phyloP scores from a whole-genome alignment of 1,140 invertebrate species.

The Eriocheir sinensis region DNA sequence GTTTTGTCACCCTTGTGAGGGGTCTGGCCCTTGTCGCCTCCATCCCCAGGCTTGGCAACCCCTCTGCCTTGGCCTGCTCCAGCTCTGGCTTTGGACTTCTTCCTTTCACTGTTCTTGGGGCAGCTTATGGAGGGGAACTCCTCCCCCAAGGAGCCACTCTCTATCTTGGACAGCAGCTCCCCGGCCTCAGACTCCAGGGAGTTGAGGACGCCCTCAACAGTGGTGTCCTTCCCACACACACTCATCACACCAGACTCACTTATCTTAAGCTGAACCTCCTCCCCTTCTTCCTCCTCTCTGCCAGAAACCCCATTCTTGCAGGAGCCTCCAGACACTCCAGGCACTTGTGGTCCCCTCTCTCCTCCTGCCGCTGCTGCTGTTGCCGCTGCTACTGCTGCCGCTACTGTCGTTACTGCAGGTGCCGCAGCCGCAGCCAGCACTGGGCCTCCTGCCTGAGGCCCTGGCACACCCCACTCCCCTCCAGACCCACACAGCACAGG shows the following conservation, averaged over 20 bases:
- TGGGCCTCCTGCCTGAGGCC: slow-evolving; percentile 11
- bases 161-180: slow-evolving; percentile 73
- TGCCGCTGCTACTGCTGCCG: neutral
- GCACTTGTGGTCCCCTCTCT: slow-evolving; percentile 46
- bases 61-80: neutral
- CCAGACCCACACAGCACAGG: slow-evolving; percentile 60
- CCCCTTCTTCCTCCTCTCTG: slow-evolving; percentile 81
- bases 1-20: neutral
- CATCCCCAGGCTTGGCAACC: neutral
- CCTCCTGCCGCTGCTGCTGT: neutral
- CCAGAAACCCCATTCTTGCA: slow-evolving; percentile 49
- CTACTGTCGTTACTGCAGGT: too few relatives aligned
- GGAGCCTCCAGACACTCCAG: slow-evolving; percentile 40
- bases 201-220: slow-evolving; percentile 73
- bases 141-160: slow-evolving; percentile 72
- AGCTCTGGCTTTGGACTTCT: slow-evolving; percentile 48
- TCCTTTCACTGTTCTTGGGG: slow-evolving; percentile 39
- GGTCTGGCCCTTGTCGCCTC: neutral
- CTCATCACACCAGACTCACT: slow-evolving; percentile 88
- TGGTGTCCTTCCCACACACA: slow-evolving; percentile 80
- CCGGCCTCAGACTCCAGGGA: slow-evolving; percentile 66
- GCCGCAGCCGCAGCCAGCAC: neutral
- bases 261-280: slow-evolving; percentile 87
- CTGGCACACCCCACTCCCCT: slow-evolving; percentile 30
- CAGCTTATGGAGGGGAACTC: slow-evolving; percentile 49